phyloP scores from a whole-genome alignment of 2,888 invertebrate genomes.

The Campoplex capitator region DNA sequence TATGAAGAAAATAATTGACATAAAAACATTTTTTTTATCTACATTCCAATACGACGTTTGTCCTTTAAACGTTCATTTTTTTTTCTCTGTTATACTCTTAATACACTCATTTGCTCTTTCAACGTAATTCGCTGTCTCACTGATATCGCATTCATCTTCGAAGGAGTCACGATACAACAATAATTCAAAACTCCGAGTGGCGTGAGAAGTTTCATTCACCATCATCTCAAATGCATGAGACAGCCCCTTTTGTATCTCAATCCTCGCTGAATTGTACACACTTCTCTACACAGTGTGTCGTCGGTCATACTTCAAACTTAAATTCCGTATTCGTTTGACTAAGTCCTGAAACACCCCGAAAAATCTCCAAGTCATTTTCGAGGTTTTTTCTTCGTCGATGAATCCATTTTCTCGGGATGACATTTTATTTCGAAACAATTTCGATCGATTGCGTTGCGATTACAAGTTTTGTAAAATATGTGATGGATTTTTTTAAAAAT shows the following conservation, averaged over 20 bases:
- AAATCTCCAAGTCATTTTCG: neutral
- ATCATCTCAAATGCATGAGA: conserved; percentile 25
- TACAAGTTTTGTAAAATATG: too few relatives aligned
- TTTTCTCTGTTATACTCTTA: neutral
- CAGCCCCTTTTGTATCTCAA: conserved; percentile 47
- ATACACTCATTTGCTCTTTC: neutral
- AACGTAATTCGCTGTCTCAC: neutral
- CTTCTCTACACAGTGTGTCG: neutral
- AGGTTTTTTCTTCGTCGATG: neutral
- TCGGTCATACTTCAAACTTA: conserved; percentile 21
- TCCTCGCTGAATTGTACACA: neutral
- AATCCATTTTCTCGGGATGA: neutral
- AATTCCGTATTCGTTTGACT: neutral
- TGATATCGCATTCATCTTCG: conserved; percentile 40
- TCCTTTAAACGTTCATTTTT: neutral
- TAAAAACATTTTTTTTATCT: neutral
- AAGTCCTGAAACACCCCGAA: neutral
- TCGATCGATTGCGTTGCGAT: too few relatives aligned
- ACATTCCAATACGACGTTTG: neutral
- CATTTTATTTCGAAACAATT: neutral
- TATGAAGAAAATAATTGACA: neutral
- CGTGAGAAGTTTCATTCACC: conserved; percentile 42
- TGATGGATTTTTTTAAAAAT: too few relatives aligned
- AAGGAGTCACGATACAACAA: conserved; percentile 41
- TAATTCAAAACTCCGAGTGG: conserved; percentile 29